phyloP scores from a whole-genome alignment of 2,113 vertebrate genomes.

The Pristiophorus japonicus region DNA sequence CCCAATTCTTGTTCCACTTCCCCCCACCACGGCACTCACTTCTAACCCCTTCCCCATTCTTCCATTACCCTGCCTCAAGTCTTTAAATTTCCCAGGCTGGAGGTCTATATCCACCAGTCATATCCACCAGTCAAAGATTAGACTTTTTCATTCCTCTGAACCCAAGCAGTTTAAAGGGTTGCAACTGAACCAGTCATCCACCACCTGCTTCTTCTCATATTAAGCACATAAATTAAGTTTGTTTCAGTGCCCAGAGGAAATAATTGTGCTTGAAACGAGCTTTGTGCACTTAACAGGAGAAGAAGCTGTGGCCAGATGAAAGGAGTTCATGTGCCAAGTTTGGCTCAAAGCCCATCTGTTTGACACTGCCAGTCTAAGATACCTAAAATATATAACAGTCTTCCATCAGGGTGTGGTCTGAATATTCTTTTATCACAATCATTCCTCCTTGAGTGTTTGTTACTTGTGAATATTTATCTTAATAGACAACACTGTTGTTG shows the following conservation, averaged over 20 bases:
- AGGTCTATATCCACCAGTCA: no score
- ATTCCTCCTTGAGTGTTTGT: not conserved
- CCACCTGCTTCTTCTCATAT: not conserved
- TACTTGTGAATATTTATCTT: not conserved
- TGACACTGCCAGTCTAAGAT: not conserved
- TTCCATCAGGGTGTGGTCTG: not conserved
- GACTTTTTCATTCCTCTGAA: no score
- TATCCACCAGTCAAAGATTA: not conserved
- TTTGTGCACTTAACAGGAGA: not conserved
- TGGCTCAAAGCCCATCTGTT: not conserved
- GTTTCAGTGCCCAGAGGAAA: not conserved
- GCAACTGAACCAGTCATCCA: not conserved
- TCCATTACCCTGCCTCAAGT: not conserved
- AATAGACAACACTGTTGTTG: not conserved
- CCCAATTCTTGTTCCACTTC: not conserved
- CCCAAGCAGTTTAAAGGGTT: not conserved
- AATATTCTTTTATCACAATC: not conserved
- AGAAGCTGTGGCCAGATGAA: not conserved
- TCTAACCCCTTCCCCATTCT: not conserved
- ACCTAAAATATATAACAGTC: not conserved
- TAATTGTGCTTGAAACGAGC: not conserved
- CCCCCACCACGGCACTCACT: not conserved
- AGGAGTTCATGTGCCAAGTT: not conserved
- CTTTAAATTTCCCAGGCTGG: not conserved
- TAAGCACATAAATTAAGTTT: not conserved